Evolutionary conservation across 2,113 vertebrate species (phyloP).

Genomic region (Peucedramus taeniatus): DNA sequence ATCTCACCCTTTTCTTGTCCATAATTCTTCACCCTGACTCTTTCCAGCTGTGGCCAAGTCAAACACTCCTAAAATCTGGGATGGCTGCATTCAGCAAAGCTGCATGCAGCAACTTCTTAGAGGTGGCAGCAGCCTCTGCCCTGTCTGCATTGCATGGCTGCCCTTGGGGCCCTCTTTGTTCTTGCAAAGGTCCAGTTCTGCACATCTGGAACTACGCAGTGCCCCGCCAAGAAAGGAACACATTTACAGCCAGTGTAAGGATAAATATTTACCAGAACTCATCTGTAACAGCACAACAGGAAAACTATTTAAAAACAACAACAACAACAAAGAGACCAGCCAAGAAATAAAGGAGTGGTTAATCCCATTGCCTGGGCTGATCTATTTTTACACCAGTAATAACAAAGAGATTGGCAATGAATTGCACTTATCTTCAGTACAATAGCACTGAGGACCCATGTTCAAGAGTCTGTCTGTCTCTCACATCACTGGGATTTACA

Average conservation of each 20-base stretch:
- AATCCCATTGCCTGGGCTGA: not conserved
- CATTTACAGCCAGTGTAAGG: not conserved
- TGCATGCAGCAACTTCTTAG: not conserved
- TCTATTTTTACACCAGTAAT: slow-evolving; percentile 44
- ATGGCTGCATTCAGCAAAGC: not conserved
- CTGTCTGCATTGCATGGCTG: not conserved
- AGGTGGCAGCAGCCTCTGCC: not conserved
- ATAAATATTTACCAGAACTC: slow-evolving; percentile 61
- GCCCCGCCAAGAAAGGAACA: not conserved
- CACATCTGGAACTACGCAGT: slow-evolving; percentile 7
- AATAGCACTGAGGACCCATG: not conserved
- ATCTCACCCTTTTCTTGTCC: not conserved
- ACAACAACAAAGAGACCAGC: slow-evolving; percentile 14
- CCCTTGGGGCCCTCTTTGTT: not conserved
- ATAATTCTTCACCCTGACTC: not conserved
- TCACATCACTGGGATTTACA: not conserved
- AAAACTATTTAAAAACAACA: slow-evolving; percentile 49
- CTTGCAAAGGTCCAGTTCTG: not conserved
- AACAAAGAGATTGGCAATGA: slow-evolving; percentile 14
- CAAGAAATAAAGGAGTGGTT: not conserved
- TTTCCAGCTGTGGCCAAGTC: not conserved
- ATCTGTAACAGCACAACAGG: slow-evolving; percentile 55
- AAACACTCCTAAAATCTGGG: not conserved
- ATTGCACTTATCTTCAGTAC: not conserved
- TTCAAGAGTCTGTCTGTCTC: not conserved